Evolutionary conservation across 2,113 vertebrate genomes (phyloP).

Genomic region (Emydocephalus ijimae): DNA sequence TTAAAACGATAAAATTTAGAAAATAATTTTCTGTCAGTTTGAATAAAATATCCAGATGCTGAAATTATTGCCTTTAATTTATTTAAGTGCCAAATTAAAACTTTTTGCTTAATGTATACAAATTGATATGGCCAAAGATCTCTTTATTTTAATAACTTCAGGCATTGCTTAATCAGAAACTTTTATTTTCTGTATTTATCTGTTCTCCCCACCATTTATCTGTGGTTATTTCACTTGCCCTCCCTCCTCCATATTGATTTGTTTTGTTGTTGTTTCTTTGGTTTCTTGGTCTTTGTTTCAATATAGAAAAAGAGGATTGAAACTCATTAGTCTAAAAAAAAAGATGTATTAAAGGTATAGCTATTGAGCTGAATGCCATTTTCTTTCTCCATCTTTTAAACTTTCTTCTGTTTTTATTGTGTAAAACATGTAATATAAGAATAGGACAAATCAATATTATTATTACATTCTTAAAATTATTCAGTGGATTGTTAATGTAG

Average conservation of each 20-base stretch:
- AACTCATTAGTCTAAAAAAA: neutral
- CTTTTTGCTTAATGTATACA: conserved; percentile 5
- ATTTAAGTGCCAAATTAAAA: conserved; percentile 46
- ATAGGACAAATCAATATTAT: neutral
- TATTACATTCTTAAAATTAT: neutral
- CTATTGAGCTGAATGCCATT: neutral
- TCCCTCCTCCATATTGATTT: neutral
- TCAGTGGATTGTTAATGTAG: neutral
- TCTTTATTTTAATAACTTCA: neutral
- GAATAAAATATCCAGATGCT: conserved; percentile 62
- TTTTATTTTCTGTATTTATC: neutral
- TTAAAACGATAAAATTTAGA: conserved; percentile 59
- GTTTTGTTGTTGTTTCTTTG: neutral
- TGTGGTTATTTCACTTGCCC: neutral
- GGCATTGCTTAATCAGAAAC: neutral
- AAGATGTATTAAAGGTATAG: neutral
- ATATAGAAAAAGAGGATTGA: neutral
- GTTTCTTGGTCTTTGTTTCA: neutral
- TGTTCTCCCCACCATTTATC: neutral
- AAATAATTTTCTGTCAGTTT: conserved; percentile 58
- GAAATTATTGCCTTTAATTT: conserved; percentile 52
- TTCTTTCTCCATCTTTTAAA: neutral
- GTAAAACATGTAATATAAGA: neutral
- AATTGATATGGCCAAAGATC: neutral
- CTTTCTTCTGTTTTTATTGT: neutral